These are phyloP conservation scores for Parthenolecanium corni DNA, from an alignment of 2,888 invertebrate species.

Conservation along the genomic window DNA sequence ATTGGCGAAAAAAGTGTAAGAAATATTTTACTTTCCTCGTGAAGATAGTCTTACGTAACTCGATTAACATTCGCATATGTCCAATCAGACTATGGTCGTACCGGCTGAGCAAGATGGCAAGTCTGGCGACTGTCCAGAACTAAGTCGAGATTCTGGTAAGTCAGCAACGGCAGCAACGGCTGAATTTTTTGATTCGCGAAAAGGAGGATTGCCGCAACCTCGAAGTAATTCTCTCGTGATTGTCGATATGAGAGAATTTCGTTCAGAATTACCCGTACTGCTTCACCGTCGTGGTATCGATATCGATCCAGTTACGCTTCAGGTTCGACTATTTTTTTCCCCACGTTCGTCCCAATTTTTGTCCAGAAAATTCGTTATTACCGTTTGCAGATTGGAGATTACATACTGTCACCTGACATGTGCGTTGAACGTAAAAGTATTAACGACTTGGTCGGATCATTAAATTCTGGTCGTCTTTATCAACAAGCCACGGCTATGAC, in stretches of 20 bases:
- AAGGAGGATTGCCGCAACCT: conserved; percentile 42
- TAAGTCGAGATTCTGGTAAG: conserved; percentile 38
- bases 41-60: background rate
- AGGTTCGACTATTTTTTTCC: conserved; percentile 41
- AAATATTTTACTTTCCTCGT: background rate
- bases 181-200: conserved; percentile 47
- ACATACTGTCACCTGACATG: conserved; percentile 89
- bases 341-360: no score
- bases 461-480: conserved; percentile 88
- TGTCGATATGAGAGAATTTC: conserved; percentile 96
- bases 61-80: background rate
- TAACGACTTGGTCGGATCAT: conserved; percentile 88
- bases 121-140: conserved; percentile 48
- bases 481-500: conserved; percentile 89
- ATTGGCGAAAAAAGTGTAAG: conserved; percentile 75
- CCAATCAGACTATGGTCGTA: conserved; percentile 62
- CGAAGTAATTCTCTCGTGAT: conserved; percentile 48
- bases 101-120: conserved; percentile 78
- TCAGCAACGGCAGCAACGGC: conserved; percentile 37
- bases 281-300: conserved; percentile 87
- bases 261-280: conserved; percentile 87
- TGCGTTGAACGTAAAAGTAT: conserved; percentile 95
- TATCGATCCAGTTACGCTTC: conserved; percentile 76
- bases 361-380: background rate
- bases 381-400: conserved; percentile 75